Conservation (phyloP, 2,113 vertebrate genomes). For the Bambusicola thoracicus region DNA sequence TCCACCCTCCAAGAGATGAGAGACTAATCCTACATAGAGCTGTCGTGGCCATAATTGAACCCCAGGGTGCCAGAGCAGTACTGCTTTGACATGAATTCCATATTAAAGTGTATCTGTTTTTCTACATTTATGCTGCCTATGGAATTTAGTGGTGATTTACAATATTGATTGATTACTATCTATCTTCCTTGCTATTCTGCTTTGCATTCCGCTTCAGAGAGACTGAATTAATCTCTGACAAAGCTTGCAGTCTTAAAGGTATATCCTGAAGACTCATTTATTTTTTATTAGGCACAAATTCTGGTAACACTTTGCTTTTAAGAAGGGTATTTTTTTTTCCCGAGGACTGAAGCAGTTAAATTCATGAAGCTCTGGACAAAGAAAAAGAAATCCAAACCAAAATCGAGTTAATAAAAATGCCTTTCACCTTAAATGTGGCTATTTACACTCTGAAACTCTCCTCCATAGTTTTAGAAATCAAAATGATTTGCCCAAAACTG, state of each 20-base stretch:
- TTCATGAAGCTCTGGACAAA: neutral
- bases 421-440: neutral
- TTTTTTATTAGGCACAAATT: neutral
- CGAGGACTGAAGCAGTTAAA: neutral
- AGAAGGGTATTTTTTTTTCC: neutral
- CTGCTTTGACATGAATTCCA: conserved; percentile 56
- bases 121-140: conserved; percentile 39
- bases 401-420: neutral
- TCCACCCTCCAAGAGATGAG: conserved; percentile 13
- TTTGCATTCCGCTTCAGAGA: conserved; percentile 58
- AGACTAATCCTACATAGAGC: conserved; percentile 29
- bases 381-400: neutral
- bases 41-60: conserved; percentile 42
- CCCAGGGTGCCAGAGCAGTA: conserved; percentile 25
- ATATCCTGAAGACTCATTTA: neutral
- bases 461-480: neutral
- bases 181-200: conserved; percentile 42
- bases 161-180: conserved; percentile 70
- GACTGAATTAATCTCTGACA: conserved; percentile 65
- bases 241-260: conserved; percentile 27
- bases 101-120: conserved; percentile 43
- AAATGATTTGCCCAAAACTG: neutral
- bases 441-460: neutral
- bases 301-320: neutral
- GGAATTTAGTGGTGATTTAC: conserved; percentile 56